Evolutionary conservation across 1,140 invertebrate species (phyloP), one percentile per base, ranked within the genome.

Genomic region (Potamilus streckersoni): DNA sequence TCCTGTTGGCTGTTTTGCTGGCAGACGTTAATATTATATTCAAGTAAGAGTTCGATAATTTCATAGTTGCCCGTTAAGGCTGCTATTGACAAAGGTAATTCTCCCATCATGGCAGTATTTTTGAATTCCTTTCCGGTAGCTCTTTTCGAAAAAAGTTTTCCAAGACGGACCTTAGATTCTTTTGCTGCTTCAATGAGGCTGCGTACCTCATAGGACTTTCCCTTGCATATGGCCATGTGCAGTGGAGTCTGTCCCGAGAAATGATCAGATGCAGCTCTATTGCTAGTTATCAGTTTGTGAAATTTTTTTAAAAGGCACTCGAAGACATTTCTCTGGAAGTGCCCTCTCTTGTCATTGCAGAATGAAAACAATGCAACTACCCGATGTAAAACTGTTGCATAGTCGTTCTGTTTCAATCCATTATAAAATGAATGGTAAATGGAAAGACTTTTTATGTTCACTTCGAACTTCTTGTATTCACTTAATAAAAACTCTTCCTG

Each of bases 41-140:
- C 31, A n/a, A 85, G 55, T 17, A 85, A 57, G 11, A 80, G n/a
- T 57, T 80, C 72, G 58, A 82, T 78, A 56, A 82, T 82, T 2
- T 71, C 27, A 61, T 71, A 66, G 56, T 82, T 75, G 31, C 80
- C 79, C 20, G 79, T 83, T 38, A 83, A 69, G 23, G 82, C 80
- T 31, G 84, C 82, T 16, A 85, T 82, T 20, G 74, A 73, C n/a
- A 85, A 69, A 2, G 84, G 82, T 14, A 85, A 73, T 71, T 83
- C 79, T 20, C 82, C 84, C 82, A 85, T 82, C 84, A 85, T 83
- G 5, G 81, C 82, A 4, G 84, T 85, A 64, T 82, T 81, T 1
- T 56, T 69, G 68, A 85, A 85, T 14, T 79, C 74, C 2, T 58
- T 63, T 14, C 84, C 84, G 15, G 69, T 80, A 3, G 84, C 84